Conservation (phyloP, 2,113 vertebrate species). For the Ceyx margarethae region DNA sequence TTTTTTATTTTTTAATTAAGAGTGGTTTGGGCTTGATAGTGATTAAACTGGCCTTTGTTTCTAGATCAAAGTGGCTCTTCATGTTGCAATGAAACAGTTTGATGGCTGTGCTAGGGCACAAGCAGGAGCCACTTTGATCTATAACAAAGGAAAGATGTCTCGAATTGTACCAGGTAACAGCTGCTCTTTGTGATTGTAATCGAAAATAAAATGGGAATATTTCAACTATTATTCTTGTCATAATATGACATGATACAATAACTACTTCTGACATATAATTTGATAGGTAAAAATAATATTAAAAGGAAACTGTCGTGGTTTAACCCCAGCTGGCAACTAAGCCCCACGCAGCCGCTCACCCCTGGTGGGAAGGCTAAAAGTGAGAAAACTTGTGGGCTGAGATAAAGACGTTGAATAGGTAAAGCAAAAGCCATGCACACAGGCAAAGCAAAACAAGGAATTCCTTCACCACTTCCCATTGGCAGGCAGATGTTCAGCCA, state of each 20-base stretch:
- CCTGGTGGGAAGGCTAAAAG: background rate
- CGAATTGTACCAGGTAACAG: background rate
- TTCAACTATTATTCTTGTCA: conserved; percentile 51
- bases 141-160: conserved; percentile 11
- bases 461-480: background rate
- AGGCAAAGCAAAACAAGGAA: background rate
- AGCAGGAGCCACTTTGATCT: conserved; percentile 35
- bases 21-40: background rate
- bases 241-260: conserved; percentile 49
- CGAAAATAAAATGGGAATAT: conserved; percentile 47
- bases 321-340: background rate
- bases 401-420: background rate
- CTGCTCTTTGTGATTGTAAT: conserved; percentile 41
- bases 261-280: conserved; percentile 31
- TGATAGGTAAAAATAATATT: conserved; percentile 31
- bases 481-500: background rate
- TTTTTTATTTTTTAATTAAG: conserved; percentile 8
- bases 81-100: background rate
- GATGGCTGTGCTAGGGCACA: background rate
- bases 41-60: conserved; percentile 4
- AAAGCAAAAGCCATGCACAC: background rate
- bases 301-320: background rate
- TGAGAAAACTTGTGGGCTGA: background rate
- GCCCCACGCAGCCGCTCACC: background rate
- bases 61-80: conserved; percentile 25